Evolutionary conservation across 2,113 vertebrate species (phyloP).

Genomic region (Gallinago media): DNA sequence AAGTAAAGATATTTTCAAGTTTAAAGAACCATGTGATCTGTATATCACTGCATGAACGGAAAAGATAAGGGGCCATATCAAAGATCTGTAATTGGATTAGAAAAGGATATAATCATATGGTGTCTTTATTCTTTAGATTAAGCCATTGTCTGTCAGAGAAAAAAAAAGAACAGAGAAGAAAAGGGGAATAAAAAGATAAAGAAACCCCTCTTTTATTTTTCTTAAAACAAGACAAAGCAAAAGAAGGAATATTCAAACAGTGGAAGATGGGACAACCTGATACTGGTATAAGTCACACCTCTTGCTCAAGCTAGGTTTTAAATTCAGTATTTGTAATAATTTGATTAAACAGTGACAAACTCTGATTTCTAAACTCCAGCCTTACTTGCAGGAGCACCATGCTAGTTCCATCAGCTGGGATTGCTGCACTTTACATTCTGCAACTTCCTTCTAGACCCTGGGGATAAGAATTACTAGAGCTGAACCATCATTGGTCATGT

Average conservation of each 20-base stretch:
- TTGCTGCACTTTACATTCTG: background rate
- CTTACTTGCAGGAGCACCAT: background rate
- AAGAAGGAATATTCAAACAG: background rate
- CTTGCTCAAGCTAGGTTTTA: background rate
- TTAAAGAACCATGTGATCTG: constrained; percentile 52
- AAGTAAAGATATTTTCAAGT: constrained; percentile 67
- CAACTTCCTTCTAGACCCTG: background rate
- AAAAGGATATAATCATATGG: constrained; percentile 60
- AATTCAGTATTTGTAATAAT: background rate
- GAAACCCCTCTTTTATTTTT: background rate
- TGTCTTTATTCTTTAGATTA: constrained; percentile 69
- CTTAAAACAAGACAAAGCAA: background rate
- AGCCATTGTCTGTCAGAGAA: constrained; percentile 54
- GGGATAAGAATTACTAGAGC: background rate
- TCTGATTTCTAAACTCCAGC: background rate
- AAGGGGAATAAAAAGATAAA: constrained; percentile 11
- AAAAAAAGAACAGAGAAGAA: background rate
- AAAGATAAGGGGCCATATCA: constrained; percentile 70
- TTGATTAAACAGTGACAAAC: background rate
- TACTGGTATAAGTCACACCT: background rate
- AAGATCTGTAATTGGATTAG: constrained; percentile 74
- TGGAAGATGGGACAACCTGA: background rate
- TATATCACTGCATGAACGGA: constrained; percentile 59
- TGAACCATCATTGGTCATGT: background rate
- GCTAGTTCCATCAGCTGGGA: background rate